A percentile compares a stretch with the other conserved stretches of the same genome.
phyloP scores from a whole-genome alignment of 2,113 vertebrate species.

The Silurus asotus region DNA sequence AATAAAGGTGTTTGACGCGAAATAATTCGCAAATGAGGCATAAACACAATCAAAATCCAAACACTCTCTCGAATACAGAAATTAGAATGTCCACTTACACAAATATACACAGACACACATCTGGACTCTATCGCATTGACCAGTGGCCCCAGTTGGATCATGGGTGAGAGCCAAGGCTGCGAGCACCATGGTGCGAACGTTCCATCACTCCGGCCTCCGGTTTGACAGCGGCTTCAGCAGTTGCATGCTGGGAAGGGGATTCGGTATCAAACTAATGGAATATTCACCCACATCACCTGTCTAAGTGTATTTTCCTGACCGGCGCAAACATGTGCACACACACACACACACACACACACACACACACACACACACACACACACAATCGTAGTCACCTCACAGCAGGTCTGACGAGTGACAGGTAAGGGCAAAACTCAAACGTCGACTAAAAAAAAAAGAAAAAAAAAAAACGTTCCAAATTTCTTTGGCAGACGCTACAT shows the following conservation, averaged over 20 bases:
- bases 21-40: background rate
- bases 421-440: slow-evolving; percentile 26
- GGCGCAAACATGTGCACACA: slow-evolving; percentile 44
- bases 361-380: slow-evolving; percentile 52
- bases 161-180: slow-evolving; percentile 71
- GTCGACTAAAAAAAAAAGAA: background rate
- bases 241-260: slow-evolving; percentile 69
- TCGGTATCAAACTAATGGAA: slow-evolving; percentile 75
- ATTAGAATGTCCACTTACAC: slow-evolving; percentile 54
- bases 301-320: slow-evolving; percentile 70
- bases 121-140: slow-evolving; percentile 73
- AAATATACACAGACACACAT: slow-evolving; percentile 56
- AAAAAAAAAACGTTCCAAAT: slow-evolving; percentile 9
- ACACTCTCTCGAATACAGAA: slow-evolving; percentile 8
- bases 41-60: background rate
- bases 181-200: slow-evolving; percentile 72
- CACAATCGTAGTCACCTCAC: slow-evolving; percentile 22
- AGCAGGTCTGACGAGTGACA: slow-evolving; percentile 42
- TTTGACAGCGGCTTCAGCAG: slow-evolving; percentile 73
- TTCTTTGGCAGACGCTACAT: slow-evolving; percentile 10
- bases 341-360: slow-evolving; percentile 54
- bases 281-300: slow-evolving; percentile 76
- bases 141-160: slow-evolving; percentile 64
- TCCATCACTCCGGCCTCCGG: slow-evolving; percentile 75
- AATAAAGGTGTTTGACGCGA: background rate